phyloP scores from a whole-genome alignment of 1,140 invertebrate species.

The Tetramorium alpestre region DNA sequence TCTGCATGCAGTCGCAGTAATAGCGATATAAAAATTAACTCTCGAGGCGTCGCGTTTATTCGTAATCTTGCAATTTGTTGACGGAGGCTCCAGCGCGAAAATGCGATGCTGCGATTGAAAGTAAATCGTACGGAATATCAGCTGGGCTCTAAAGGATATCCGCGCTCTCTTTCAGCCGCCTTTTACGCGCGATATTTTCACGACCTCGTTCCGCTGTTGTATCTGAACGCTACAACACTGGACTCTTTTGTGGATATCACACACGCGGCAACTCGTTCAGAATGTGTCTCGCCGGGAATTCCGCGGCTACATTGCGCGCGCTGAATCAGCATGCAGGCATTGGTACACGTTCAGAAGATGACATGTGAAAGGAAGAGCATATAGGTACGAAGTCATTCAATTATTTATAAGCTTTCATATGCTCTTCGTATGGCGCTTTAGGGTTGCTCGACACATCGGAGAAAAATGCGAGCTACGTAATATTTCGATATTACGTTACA shows the following conservation, averaged over 20 bases:
- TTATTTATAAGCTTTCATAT: constrained; percentile 33
- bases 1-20: not conserved
- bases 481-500: not conserved
- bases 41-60: not conserved
- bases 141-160: not conserved
- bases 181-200: not conserved
- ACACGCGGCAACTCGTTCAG: constrained; percentile 37
- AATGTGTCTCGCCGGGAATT: constrained; percentile 40
- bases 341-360: constrained; percentile 28
- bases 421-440: constrained; percentile 13
- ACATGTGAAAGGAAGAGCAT: constrained; percentile 35
- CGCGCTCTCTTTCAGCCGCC: not conserved
- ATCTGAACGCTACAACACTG: constrained; percentile 7
- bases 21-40: not conserved
- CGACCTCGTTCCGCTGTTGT: constrained; percentile 42
- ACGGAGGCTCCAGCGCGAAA: not conserved
- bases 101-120: not conserved
- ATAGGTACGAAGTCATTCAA: constrained; percentile 10
- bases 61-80: not conserved
- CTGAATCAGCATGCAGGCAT: not conserved
- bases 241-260: constrained; percentile 47
- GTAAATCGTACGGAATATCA: constrained; percentile 3
- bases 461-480: not conserved
- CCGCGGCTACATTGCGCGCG: not conserved
- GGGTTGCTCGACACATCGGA: not conserved